Evolutionary conservation across 2,888 invertebrate genomes (phyloP).

Genomic region (Junonia oenone): DNA sequence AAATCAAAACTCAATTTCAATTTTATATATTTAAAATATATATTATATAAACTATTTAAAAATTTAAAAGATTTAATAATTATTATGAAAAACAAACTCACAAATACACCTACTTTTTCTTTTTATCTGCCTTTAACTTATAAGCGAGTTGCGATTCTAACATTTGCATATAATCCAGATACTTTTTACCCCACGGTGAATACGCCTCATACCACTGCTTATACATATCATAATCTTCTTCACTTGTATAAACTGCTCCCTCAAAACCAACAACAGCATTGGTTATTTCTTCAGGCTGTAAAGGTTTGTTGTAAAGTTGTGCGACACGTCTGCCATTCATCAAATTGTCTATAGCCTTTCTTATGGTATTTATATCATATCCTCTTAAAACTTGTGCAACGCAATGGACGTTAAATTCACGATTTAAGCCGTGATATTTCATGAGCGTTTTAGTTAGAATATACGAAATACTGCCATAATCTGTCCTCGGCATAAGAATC

Average conservation of each 20-base stretch:
- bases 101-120: slow-evolving; percentile 40
- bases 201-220: slow-evolving; percentile 67
- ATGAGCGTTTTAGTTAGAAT: slow-evolving; percentile 77
- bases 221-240: slow-evolving; percentile 65
- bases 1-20: too few relatives aligned
- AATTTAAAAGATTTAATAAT: too few relatives aligned
- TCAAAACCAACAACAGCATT: slow-evolving; percentile 54
- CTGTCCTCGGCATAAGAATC: slow-evolving; percentile 75
- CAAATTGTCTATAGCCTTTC: slow-evolving; percentile 56
- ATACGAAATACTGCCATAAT: slow-evolving; percentile 80
- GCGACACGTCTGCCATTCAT: slow-evolving; percentile 71
- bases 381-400: slow-evolving; percentile 76
- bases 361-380: slow-evolving; percentile 74
- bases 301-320: slow-evolving; percentile 71
- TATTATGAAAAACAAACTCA: too few relatives aligned
- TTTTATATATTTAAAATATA: too few relatives aligned
- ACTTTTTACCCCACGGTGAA: slow-evolving; percentile 53
- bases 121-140: slow-evolving; percentile 58
- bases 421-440: slow-evolving; percentile 78
- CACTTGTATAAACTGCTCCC: slow-evolving; percentile 51
- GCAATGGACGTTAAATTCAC: slow-evolving; percentile 80
- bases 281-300: slow-evolving; percentile 73
- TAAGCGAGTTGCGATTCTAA: slow-evolving; percentile 49
- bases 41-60: too few relatives aligned
- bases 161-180: slow-evolving; percentile 51